Evolutionary conservation across 2,888 invertebrate genomes (phyloP).

Genomic region (Drosophila fungiperda): DNA sequence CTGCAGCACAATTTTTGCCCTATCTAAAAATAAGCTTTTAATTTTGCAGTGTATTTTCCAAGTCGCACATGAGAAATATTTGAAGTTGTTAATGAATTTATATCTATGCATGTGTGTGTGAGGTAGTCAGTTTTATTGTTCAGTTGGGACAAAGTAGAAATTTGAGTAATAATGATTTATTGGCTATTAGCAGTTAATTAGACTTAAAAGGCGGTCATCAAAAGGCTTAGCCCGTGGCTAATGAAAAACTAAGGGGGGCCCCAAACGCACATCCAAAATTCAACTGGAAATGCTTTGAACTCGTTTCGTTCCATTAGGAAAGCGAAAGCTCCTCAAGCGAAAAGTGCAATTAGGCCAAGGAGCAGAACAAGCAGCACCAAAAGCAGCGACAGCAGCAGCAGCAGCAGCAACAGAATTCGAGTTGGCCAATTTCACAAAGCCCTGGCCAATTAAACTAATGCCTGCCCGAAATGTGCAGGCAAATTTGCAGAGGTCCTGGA

Average conservation of each 20-base stretch:
- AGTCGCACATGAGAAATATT: slow-evolving; percentile 22
- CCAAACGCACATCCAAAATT: slow-evolving; percentile 11
- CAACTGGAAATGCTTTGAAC: slow-evolving; percentile 66
- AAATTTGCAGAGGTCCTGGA: slow-evolving; percentile 48
- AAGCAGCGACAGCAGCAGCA: slow-evolving; percentile 7
- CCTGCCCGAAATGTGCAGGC: slow-evolving; percentile 55
- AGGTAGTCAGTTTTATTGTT: slow-evolving; percentile 49
- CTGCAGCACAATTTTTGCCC: neutral
- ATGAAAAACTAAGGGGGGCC: slow-evolving; percentile 74
- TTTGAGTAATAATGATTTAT: slow-evolving; percentile 82
- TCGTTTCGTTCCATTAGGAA: slow-evolving; percentile 72
- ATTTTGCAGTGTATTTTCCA: slow-evolving; percentile 25
- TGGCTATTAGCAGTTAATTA: slow-evolving; percentile 81
- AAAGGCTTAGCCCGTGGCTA: slow-evolving; percentile 73
- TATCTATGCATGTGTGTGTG: slow-evolving; percentile 42
- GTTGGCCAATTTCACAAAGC: slow-evolving; percentile 59
- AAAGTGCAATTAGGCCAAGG: slow-evolving; percentile 73
- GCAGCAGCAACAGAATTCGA: slow-evolving; percentile 34
- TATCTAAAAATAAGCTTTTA: neutral
- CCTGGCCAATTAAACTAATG: slow-evolving; percentile 67
- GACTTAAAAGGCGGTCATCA: slow-evolving; percentile 76
- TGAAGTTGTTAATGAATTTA: slow-evolving; percentile 61
- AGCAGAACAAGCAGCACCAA: slow-evolving; percentile 12
- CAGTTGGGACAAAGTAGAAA: slow-evolving; percentile 51
- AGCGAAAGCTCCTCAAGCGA: slow-evolving; percentile 67